Conservation (phyloP, 1,140 invertebrate species). For the Lucilia cuprina region DNA sequence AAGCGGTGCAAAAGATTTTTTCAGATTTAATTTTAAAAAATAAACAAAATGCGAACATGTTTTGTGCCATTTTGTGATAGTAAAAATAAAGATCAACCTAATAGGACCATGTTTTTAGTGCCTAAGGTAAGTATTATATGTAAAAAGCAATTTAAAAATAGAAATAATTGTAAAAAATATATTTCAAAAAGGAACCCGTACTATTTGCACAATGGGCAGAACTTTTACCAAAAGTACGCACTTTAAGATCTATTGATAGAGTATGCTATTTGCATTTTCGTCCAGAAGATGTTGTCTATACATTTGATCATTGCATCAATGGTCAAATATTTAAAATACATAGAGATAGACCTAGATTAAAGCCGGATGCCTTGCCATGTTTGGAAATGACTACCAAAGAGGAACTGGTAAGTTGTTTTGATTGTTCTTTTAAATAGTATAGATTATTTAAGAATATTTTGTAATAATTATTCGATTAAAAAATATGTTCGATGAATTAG, state of each 20-base stretch:
- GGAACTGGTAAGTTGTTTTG: not conserved
- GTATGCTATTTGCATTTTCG: conserved; percentile 42
- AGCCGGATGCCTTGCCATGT: conserved; percentile 39
- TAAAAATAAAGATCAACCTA: conserved; percentile 31
- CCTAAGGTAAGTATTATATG: conserved; percentile 38
- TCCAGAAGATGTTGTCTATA: conserved; percentile 28
- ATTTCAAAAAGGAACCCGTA: conserved; percentile 15
- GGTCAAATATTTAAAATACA: conserved; percentile 38
- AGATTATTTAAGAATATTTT: too few relatives aligned
- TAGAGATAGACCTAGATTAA: conserved; percentile 40
- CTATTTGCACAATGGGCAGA: conserved; percentile 39
- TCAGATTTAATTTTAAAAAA: not conserved
- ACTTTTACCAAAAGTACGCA: conserved; percentile 34
- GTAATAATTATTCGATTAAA: too few relatives aligned
- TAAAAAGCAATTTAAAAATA: not conserved
- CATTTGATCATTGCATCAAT: conserved; percentile 39
- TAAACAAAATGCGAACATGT: conserved; percentile 39
- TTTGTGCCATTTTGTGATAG: conserved; percentile 41
- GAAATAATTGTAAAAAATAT: conserved; percentile 16
- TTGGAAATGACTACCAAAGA: conserved; percentile 25
- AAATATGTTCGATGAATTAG: too few relatives aligned
- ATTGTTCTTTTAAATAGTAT: too few relatives aligned
- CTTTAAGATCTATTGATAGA: conserved; percentile 35
- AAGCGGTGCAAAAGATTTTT: too few relatives aligned
- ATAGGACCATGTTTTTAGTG: conserved; percentile 40